A percentile compares a stretch with the other conserved stretches of the same genome.
phyloP scores from a whole-genome alignment of 2,888 invertebrate species.

The Yponomeuta cagnagella region DNA sequence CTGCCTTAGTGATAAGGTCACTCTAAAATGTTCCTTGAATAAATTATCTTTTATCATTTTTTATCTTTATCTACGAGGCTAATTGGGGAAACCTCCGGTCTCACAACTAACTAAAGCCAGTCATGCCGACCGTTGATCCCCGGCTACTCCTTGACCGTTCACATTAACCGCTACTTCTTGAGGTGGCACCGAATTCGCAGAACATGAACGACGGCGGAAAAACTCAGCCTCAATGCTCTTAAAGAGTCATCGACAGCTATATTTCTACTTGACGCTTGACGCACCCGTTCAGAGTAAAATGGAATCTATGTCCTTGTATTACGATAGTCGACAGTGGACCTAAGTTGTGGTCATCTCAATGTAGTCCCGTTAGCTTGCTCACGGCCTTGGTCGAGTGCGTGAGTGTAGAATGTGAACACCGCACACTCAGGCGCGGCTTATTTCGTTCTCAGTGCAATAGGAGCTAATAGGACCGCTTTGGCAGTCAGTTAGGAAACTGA shows the following conservation, averaged over 20 bases:
- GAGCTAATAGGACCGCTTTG: too few species aligned
- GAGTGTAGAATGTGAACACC: background rate
- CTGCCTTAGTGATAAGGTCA: too few species aligned
- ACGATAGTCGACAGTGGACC: background rate
- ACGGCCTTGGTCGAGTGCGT: background rate
- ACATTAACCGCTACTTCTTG: background rate
- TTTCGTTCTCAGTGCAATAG: too few species aligned
- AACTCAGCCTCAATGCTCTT: background rate
- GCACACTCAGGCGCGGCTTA: background rate
- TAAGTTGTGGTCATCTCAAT: background rate
- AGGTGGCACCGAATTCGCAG: background rate
- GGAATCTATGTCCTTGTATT: background rate
- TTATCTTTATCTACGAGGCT: too few species aligned
- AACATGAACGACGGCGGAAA: background rate
- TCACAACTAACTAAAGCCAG: background rate
- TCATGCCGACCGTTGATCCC: background rate
- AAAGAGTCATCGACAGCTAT: conserved; percentile 10
- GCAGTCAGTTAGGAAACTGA: too few species aligned
- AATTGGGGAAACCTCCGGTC: too few species aligned
- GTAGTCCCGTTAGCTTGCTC: background rate
- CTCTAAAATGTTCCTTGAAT: too few species aligned
- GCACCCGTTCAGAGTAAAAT: background rate
- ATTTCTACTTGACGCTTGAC: background rate
- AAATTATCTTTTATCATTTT: too few species aligned
- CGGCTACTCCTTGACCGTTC: background rate